phyloP scores from a whole-genome alignment of 2,797 vertebrate species.

The Anableps anableps region DNA sequence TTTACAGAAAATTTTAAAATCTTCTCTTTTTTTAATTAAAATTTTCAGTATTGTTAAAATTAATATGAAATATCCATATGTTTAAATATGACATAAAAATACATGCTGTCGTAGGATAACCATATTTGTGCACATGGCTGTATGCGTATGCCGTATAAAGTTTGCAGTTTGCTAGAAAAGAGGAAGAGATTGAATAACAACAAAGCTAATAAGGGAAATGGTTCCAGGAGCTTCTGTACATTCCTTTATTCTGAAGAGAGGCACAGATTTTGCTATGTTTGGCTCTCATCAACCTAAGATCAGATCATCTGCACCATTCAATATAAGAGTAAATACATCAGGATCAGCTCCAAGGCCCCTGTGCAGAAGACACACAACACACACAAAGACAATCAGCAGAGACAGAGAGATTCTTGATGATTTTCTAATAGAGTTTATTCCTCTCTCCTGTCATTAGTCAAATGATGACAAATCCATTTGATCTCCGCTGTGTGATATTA shows the following conservation, averaged over 20 bases:
- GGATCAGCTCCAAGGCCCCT: conserved; percentile 60
- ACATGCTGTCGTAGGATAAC: background rate
- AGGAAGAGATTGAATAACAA: conserved; percentile 64
- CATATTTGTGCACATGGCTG: background rate
- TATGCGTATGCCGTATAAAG: conserved; percentile 55
- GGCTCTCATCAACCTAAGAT: conserved; percentile 64
- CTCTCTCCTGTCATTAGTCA: conserved; percentile 77
- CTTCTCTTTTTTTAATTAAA: background rate
- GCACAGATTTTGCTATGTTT: conserved; percentile 56
- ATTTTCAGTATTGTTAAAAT: background rate
- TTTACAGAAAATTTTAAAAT: background rate
- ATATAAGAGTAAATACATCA: conserved; percentile 65
- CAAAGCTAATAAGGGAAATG: conserved; percentile 68
- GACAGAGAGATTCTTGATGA: conserved; percentile 73
- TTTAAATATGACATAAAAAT: background rate
- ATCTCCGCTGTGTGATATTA: conserved; percentile 72
- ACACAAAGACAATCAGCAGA: conserved; percentile 58
- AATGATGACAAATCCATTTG: conserved; percentile 76
- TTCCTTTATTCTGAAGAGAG: conserved; percentile 61
- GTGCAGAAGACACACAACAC: conserved; percentile 56
- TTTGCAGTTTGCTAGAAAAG: conserved; percentile 48
- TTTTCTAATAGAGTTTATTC: conserved; percentile 79
- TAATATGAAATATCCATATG: background rate
- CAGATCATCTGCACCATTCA: conserved; percentile 64
- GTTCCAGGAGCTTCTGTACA: conserved; percentile 60